Evolutionary conservation across 1,140 invertebrate species (phyloP).

Genomic region (Achroia grisella): DNA sequence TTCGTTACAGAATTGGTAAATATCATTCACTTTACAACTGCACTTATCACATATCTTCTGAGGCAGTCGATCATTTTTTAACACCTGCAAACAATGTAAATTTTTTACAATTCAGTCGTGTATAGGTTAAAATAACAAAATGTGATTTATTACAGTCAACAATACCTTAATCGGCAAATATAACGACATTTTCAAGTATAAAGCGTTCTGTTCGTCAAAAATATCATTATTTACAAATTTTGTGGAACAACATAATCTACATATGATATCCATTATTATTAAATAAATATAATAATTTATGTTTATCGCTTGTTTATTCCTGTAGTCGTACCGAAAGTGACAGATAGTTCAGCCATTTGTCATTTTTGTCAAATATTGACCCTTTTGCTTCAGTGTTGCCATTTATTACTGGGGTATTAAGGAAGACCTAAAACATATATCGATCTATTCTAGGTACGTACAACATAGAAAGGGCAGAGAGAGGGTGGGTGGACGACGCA

Average conservation of each 20-base stretch:
- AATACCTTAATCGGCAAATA: slow-evolving; percentile 68
- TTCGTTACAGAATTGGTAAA: slow-evolving; percentile 79
- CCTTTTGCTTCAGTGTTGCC: slow-evolving; percentile 38
- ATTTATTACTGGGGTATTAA: slow-evolving; percentile 26
- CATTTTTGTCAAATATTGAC: slow-evolving; percentile 63
- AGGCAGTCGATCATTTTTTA: slow-evolving; percentile 75
- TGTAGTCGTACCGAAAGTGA: slow-evolving; percentile 37
- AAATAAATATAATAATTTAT: slow-evolving; percentile 3
- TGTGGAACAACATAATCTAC: slow-evolving; percentile 61
- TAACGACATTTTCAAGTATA: slow-evolving; percentile 65
- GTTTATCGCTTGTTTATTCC: slow-evolving; percentile 38
- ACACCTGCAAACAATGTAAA: slow-evolving; percentile 61
- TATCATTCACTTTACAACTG: slow-evolving; percentile 78
- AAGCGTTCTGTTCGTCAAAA: slow-evolving; percentile 61
- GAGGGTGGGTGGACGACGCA: slow-evolving; percentile 58
- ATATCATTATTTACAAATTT: slow-evolving; percentile 62
- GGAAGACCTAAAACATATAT: slow-evolving; percentile 39
- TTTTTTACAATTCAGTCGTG: neutral
- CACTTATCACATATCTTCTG: slow-evolving; percentile 78
- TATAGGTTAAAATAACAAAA: slow-evolving; percentile 10
- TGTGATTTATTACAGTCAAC: slow-evolving; percentile 11
- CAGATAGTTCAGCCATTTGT: slow-evolving; percentile 58
- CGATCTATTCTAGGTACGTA: slow-evolving; percentile 15
- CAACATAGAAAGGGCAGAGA: slow-evolving; percentile 19
- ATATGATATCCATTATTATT: slow-evolving; percentile 55